Base-by-base conservation (phyloP, 2,797 vertebrate species). In the Scleropages formosus region DNA sequence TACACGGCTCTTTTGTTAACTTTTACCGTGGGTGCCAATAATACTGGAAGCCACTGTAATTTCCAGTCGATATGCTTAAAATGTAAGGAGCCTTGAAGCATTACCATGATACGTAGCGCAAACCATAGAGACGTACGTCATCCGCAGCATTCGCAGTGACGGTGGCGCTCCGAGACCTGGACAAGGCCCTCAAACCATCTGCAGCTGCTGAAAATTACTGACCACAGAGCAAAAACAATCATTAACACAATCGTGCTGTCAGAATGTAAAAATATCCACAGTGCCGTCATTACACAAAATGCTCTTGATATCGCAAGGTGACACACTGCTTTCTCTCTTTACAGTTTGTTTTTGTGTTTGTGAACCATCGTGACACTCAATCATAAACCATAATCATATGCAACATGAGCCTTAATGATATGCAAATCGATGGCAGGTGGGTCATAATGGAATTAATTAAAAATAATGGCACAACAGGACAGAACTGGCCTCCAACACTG, bases 361-460 rank as follows among this genome's bases (percentile, higher is more conserved):
- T 20, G 24, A 56, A 22, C 49, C 49, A 8, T 51, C 46, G 18
- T 53, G 67, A 56, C 53, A 13, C 13, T 10, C 49, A 56, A 22
- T 26, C 49, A 51, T 70, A 51, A 51, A 26, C 47, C 47, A 56
- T 27, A 53, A 56, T 24, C 11, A 13, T 49, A 53, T 13, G 13
- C 13, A 56, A 27, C 47, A 20, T 10, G 24, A 51, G 22, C 24
- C 16, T 15, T 51, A 70, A 70, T 24, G 51, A 10, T 26, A 70
- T 22, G 24, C 22, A 49, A 70, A 70, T 70, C 70, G 46, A 70
- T 12, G 46, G 47, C 67, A 51, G 46, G 20, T 70, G 67, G 46
- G 67, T 46, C 56, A 22, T 70, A 49, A 70, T 26, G 13, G 67
- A 70, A 46, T 31, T 53, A 13, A 70, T 70, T 70, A 70, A 70